Base-by-base conservation (phyloP, 2,113 vertebrate species). In the Climacteris rufus region DNA sequence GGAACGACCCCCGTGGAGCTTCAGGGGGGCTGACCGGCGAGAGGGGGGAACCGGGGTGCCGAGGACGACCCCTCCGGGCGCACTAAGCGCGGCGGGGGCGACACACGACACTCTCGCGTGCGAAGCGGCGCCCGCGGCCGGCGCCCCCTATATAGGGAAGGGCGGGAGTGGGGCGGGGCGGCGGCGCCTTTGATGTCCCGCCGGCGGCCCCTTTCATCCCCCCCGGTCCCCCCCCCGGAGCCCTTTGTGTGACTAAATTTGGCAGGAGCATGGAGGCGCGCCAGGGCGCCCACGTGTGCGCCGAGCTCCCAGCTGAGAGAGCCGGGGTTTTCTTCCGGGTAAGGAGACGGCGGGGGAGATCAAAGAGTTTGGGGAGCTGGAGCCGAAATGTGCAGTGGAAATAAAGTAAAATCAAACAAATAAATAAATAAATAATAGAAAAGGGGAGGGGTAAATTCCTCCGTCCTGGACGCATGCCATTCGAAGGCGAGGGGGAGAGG, bases 171-270 rank as follows among this genome's bases (percentile, higher is more conserved):
- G 98, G 98, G 98, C 98, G 98, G 97, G 96, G 92, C 84, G 91
- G 98, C 97, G 93, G 98, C 95, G 83, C 97, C 97, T 99, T 99
- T 99, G 98, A 99, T 99, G 98, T 99, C 96, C 96, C 92, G 98
- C 98, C 98, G 99, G 99, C 98, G 97, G 98, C 98, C 89, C 98
- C 99, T 99, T 99, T 99, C 98, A 99, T 99, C 98, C 76, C 56
- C 68, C 79, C 64, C 83, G 65, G 77, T 82, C 44, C 25, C 19
- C 78, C 84, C 64, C 75, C 31, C 97, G 97, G 97, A 98, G 95
- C 98, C 98, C 99, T 99, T 99, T 99, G 99, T 99, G 98, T 98
- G 99, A 99, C 99, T 99, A 99, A 99, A 99, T 99, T 99, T 99
- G 99, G 99, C 97, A 98, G 98, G 98, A 98, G 98, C 97, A 97